Base-by-base conservation (phyloP, 2,113 vertebrate genomes). In the Anser brachyrhynchus region DNA sequence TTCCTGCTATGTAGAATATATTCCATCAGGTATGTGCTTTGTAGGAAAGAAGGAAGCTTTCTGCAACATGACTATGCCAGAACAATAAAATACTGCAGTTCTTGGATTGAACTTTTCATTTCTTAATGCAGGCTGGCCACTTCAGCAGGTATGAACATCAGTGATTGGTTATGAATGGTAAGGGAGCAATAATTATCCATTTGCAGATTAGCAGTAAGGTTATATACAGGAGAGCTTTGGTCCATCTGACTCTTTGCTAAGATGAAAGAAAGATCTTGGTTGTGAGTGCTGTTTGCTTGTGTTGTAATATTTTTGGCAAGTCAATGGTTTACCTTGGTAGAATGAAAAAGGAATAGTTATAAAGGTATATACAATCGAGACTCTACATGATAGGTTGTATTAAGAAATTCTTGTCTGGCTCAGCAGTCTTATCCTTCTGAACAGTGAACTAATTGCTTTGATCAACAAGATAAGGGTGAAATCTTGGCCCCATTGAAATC, bases 381-480 rank as follows among this genome's bases (percentile, higher is more conserved):
- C 33, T 66, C 13, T 5, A 13, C 33, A 11, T 35, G 43, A 29
- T 76, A 92, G 75, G 78, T 77, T 95, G 67, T 43, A 49, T 87
- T 88, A 90, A 96, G 90, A 96, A 88, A 92, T 91, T 93, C 65
- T 94, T 95, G 92, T 91, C 89, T 76, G 44, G 75, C 73, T 29
- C 81, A 76, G 54, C 87, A 88, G 58, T 55, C 41, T 78, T 35
- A 71, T 97, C 89, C 73, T 76, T 96, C 90, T 93, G 81, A 91
- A 76, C 49, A 91, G 52, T 44, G 66, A 87, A 89, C 71, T 64
- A 87, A 80, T 87, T 86, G 44, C 81, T 92, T 77, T 72, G 89
- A 92, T 92, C 70, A 66, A 39, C 43, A 95, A 84, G 91, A 93
- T 95, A 92, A 78, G 44, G 31, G 31, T 85, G 59, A 88, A 83